Conservation (phyloP, 2,888 invertebrate genomes). For the Heliconius ismenius region DNA sequence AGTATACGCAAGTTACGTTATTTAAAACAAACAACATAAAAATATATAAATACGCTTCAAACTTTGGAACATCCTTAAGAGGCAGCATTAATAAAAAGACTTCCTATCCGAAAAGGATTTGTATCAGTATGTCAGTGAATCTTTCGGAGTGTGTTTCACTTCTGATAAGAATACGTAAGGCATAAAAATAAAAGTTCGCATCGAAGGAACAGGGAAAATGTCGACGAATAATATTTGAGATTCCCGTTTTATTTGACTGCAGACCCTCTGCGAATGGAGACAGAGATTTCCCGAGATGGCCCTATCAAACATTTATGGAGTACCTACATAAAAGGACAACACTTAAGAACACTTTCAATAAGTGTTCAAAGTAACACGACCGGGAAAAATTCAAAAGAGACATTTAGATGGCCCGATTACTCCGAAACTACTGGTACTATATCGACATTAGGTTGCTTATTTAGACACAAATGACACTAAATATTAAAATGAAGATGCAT, state of each 20-base stretch:
- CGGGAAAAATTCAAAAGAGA: slow-evolving; percentile 48
- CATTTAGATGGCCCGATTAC: slow-evolving; percentile 10
- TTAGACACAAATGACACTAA: neutral
- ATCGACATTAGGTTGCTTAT: neutral
- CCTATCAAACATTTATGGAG: slow-evolving; percentile 82
- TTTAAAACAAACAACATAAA: neutral
- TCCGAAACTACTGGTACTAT: neutral
- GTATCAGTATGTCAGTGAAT: slow-evolving; percentile 77
- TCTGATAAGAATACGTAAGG: slow-evolving; percentile 80
- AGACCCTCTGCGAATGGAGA: slow-evolving; percentile 80
- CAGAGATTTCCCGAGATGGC: slow-evolving; percentile 81
- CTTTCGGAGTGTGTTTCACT: slow-evolving; percentile 73
- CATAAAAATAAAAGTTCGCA: slow-evolving; percentile 82
- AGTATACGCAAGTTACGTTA: neutral
- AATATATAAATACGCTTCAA: slow-evolving; percentile 2
- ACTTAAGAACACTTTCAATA: slow-evolving; percentile 80
- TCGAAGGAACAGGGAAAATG: slow-evolving; percentile 78
- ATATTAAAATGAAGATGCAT: neutral
- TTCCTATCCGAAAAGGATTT: slow-evolving; percentile 66
- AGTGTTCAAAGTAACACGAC: slow-evolving; percentile 70
- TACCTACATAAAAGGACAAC: slow-evolving; percentile 81
- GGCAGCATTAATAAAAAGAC: slow-evolving; percentile 36
- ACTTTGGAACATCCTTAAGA: slow-evolving; percentile 2
- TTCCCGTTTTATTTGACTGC: slow-evolving; percentile 80
- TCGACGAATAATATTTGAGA: slow-evolving; percentile 81